These are phyloP conservation scores for Argyresthia albistria DNA, from an alignment of 2,888 invertebrate genomes.

Conservation along the genomic window DNA sequence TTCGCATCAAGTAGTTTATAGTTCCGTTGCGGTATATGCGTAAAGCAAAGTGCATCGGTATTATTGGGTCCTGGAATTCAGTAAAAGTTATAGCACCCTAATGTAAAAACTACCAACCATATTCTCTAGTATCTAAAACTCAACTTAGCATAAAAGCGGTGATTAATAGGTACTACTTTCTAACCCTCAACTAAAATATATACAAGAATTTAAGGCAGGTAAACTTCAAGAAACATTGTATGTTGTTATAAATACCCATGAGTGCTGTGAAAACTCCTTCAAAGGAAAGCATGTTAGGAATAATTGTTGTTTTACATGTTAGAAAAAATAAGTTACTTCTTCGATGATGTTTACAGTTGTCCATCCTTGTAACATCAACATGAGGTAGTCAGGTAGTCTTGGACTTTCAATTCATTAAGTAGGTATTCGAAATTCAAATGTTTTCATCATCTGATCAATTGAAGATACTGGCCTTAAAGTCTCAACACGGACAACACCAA, in stretches of 20 bases:
- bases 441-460: neutral
- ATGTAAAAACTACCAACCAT: neutral
- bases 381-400: neutral
- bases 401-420: neutral
- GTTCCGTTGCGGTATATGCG: constrained; percentile 94
- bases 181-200: constrained; percentile 15
- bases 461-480: neutral
- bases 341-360: too few species aligned
- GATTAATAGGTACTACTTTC: neutral
- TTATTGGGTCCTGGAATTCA: constrained; percentile 81
- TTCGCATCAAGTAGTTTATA: constrained; percentile 93
- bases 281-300: constrained; percentile 50
- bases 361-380: neutral
- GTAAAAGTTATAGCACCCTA: constrained; percentile 7
- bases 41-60: constrained; percentile 93
- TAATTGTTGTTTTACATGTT: constrained; percentile 17
- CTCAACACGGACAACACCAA: neutral
- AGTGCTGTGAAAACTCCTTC: constrained; percentile 54
- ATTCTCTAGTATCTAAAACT: neutral
- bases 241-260: constrained; percentile 50
- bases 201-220: constrained; percentile 26
- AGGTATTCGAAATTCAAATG: neutral
- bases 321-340: neutral
- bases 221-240: constrained; percentile 41
- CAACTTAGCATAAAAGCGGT: neutral